Base-by-base conservation (phyloP, 2,888 invertebrate species). In the Mamestra brassicae region DNA sequence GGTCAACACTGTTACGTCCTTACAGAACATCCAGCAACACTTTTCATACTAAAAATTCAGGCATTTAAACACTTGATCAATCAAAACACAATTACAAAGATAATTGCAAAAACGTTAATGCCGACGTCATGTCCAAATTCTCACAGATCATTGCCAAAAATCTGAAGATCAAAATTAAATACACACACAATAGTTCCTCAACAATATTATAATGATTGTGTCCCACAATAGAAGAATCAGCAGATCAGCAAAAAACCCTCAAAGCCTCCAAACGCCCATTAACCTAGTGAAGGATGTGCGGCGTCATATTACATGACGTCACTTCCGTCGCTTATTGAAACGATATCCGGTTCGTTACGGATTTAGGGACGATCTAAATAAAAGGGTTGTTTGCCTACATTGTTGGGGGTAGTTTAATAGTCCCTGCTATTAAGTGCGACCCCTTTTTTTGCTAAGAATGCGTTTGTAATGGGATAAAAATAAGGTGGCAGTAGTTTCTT, bases 301-400 rank as follows among this genome's bases (percentile, higher is more conserved):
- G 87, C 77, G 76, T 90, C 88, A 87, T 81, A 80, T 90, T 88
- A 86, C 89, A 71, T 89, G 85, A 87, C 87, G 88, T 90, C 88
- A 87, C 73, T 80, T 90, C 87, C 90, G 85, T 78, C 77, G 79
- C 72, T 81, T 89, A 90, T 90, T 88, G 86, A 89, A 90, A 88
- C 90, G 80, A 91, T 91, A 91, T 91, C 92, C 90, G 89, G 89
- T 89, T 87, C 71, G 84, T 88, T 89, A 88, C 86, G 91, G 89
- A 87, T 87, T 87, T 84, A 78, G 75, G 85, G 80, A 64, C 74
- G 82, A 87, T 87, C 78, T 88, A 89, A 90, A 89, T 89, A 91
- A 90, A 90, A 91, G 88, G 91, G 89, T 90, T 91, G 85, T 85
- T 87, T 85, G 74, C 77, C 71, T 77, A 70, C 67, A 80, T 87